Base-by-base conservation (phyloP, 1,140 invertebrate species). In the Bombus sibiricus region DNA sequence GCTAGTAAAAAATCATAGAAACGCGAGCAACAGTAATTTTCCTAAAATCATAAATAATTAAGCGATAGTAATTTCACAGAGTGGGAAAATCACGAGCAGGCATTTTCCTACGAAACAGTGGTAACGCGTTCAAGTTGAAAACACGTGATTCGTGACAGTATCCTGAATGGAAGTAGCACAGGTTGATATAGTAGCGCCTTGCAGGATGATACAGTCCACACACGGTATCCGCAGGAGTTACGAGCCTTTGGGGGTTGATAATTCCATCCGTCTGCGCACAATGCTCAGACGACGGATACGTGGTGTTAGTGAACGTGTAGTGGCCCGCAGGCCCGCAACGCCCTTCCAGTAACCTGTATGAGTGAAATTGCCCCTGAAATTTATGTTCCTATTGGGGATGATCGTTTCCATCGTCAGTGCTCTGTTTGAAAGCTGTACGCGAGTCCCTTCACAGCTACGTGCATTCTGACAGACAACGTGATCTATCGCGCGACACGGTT, bases 161-260 rank as follows among this genome's bases (percentile, higher is more conserved):
- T 37, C 32, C 18, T 57, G 57, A 59, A 66, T 74, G 71, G 41
- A 74, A 81, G 83, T 64, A 74, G 71, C 66, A 81, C 22, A 64
- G 84, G 71, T 59, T 85, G 84, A 82, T 89, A 57, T 78, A 68
- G 39, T 57, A n/a, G 39, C 47, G 32, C 32, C 71, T 89, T 64
- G 13, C 47, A 25, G 59, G 64, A 66, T 88, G 74, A 90, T 87
- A 89, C 86, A 88, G 81, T 64, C 64, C 66, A 41, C 79, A 68
- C 76, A 72, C 80, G 75, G 85, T 75, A 91, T 80, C 64, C 66
- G 39, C 53, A 82, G 87, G 87, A 93, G 90, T 93, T 94, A 94
- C 90, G 92, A 90, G 91, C 85, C 93, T 93, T 93, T 83, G 89
- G 91, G 92, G 88, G 85, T 93, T 92, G 92, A 92, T 94, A 93